phyloP scores from a whole-genome alignment of 2,113 vertebrate genomes.

The Calyptommatus sinebrachiatus region DNA sequence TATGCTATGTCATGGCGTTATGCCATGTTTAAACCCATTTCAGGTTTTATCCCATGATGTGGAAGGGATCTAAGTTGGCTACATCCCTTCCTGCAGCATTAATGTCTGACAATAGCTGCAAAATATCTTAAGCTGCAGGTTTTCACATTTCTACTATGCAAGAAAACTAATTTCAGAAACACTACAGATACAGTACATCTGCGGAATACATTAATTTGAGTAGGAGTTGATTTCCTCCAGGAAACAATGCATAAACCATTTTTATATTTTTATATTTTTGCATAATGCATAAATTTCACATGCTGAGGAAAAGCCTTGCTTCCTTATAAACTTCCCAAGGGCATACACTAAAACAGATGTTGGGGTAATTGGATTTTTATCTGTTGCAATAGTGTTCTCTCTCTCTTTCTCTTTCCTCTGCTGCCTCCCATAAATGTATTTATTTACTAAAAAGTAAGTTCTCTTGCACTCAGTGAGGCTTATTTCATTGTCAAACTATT shows the following conservation, averaged over 20 bases:
- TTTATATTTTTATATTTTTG: no score
- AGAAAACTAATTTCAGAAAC: conserved; percentile 1
- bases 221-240: neutral
- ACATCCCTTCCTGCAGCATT: neutral
- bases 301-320: neutral
- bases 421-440: neutral
- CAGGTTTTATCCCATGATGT: no score
- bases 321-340: neutral
- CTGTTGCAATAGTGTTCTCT: neutral
- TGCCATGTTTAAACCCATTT: no score
- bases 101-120: neutral
- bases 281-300: neutral
- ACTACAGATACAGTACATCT: neutral
- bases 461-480: neutral
- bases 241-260: neutral
- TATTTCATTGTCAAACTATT: neutral
- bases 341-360: neutral
- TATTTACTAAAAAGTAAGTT: neutral
- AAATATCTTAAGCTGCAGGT: neutral
- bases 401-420: neutral
- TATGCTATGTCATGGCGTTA: no score
- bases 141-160: neutral
- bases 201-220: no score
- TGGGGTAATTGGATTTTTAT: neutral
- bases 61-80: no score